Percentiles rank a stretch among this genome's conserved stretches.
phyloP scores from a whole-genome alignment of 1,140 invertebrate species.

The Melipona quadrifasciata region DNA sequence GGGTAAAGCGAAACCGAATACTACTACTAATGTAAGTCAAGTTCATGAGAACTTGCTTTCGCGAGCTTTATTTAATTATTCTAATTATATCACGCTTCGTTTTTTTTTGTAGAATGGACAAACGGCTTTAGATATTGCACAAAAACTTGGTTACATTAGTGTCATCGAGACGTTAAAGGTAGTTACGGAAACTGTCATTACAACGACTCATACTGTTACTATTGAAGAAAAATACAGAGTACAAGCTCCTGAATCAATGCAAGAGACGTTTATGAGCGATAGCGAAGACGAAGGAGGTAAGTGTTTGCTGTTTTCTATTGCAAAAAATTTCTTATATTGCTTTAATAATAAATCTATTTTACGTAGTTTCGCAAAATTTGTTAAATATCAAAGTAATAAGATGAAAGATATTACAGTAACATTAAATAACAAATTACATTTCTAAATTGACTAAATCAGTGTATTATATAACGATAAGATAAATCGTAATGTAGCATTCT shows the following conservation, averaged over 20 bases:
- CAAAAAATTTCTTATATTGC: not conserved
- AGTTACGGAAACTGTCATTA: conserved; percentile 95
- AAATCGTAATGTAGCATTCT: not conserved
- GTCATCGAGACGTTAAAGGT: conserved; percentile 98
- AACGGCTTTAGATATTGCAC: conserved; percentile 97
- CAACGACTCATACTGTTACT: conserved; percentile 86
- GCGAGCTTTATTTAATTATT: not conserved
- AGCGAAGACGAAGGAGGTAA: conserved; percentile 99
- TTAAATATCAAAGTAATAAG: not conserved
- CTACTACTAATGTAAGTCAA: conserved; percentile 92
- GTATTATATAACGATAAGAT: not conserved
- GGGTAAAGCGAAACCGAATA: conserved; percentile 97
- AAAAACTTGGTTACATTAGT: conserved; percentile 97
- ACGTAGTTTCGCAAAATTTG: not conserved
- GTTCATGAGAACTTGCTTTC: not conserved
- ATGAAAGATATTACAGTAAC: not conserved
- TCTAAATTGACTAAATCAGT: not conserved
- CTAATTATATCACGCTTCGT: conserved; percentile 14
- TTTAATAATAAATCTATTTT: conserved; percentile 1
- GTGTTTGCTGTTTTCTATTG: conserved; percentile 62
- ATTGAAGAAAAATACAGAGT: conserved; percentile 98
- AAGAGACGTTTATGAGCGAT: conserved; percentile 99
- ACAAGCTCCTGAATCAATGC: conserved; percentile 98
- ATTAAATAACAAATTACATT: not conserved
- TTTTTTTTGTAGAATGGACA: conserved; percentile 91